Percentiles rank a stretch among this genome's conserved stretches.
Conservation (phyloP, 2,113 vertebrate genomes). For the Sebastes fasciatus region DNA sequence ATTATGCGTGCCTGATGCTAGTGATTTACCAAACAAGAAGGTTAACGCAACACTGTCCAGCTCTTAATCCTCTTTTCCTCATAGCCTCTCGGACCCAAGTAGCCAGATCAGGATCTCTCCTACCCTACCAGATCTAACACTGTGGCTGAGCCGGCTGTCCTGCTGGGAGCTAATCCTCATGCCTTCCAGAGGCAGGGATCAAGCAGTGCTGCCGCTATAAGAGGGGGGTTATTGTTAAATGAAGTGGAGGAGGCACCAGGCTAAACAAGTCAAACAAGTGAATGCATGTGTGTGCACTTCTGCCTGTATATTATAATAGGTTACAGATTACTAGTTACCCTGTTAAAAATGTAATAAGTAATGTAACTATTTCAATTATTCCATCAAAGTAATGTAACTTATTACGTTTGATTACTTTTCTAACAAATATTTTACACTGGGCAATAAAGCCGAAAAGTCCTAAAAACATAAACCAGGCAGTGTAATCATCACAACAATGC, state of each 20-base stretch:
- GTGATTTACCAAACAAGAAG: constrained; percentile 31
- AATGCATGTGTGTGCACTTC: neutral
- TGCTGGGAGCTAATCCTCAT: constrained; percentile 49
- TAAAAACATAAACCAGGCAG: no score
- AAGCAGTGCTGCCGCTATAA: constrained; percentile 13
- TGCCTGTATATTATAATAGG: neutral
- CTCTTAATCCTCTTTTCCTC: constrained; percentile 50
- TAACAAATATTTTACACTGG: no score
- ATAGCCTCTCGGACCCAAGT: constrained; percentile 16
- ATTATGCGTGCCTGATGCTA: constrained; percentile 30
- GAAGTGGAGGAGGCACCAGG: constrained; percentile 5
- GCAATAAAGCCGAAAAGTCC: no score
- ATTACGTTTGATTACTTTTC: no score
- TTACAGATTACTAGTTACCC: no score
- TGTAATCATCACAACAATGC: no score
- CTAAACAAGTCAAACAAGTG: constrained; percentile 13
- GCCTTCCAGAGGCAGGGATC: constrained; percentile 46
- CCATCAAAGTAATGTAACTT: no score
- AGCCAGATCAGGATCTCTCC: constrained; percentile 27
- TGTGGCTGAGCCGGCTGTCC: constrained; percentile 15
- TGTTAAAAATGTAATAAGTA: no score
- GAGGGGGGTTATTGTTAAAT: constrained; percentile 5
- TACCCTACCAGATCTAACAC: constrained; percentile 50
- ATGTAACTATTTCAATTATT: no score
- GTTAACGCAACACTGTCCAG: constrained; percentile 31